phyloP scores from a whole-genome alignment of 2,113 vertebrate genomes.

The Cichladusa arquata region DNA sequence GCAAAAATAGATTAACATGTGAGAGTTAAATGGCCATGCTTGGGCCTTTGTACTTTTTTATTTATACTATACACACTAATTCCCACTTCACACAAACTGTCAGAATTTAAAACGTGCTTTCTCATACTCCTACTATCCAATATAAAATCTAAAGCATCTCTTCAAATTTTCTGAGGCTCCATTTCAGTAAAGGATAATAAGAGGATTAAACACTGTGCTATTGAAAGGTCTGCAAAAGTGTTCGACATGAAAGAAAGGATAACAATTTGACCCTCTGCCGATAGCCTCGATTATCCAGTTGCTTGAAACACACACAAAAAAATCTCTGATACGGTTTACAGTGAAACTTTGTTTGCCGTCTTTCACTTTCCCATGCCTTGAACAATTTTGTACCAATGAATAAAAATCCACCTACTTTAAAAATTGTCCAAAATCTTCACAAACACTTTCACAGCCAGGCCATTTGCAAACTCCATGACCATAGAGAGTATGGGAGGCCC shows the following conservation, averaged over 20 bases:
- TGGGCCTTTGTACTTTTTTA: background rate
- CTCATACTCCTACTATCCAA: conserved; percentile 1
- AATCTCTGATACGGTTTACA: background rate
- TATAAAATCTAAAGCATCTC: conserved; percentile 42
- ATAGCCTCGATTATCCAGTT: conserved; percentile 33
- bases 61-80: background rate
- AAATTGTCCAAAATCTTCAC: conserved; percentile 99
- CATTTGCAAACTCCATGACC: conserved; percentile 99
- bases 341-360: background rate
- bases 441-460: conserved; percentile 98
- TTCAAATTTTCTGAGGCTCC: conserved; percentile 39
- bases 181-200: conserved; percentile 14
- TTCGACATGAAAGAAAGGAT: conserved; percentile 26
- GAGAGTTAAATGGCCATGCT: background rate
- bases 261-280: conserved; percentile 9
- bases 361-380: background rate
- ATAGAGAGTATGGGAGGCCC: conserved; percentile 94
- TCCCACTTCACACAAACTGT: background rate
- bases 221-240: conserved; percentile 43
- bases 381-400: background rate
- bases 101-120: conserved; percentile 12
- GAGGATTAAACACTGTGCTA: conserved; percentile 36
- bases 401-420: conserved; percentile 89
- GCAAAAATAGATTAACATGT: background rate
- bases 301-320: conserved; percentile 9